A percentile compares a stretch with the other conserved stretches of the same genome.
phyloP scores from a whole-genome alignment of 1,140 invertebrate species.

The Potamilus streckersoni region DNA sequence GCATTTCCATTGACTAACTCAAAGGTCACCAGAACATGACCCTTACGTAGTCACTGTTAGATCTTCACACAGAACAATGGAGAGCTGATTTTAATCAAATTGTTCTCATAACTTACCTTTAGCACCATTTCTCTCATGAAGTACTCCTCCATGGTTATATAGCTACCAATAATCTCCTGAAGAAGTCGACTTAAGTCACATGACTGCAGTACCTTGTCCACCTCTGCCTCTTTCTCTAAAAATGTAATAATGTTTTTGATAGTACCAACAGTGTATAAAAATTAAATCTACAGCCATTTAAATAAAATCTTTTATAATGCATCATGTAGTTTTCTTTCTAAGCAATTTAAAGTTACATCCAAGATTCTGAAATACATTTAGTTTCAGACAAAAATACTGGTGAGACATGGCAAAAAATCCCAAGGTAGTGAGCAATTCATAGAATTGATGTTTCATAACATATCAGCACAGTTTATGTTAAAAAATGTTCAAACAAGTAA shows the following conservation, averaged over 20 bases:
- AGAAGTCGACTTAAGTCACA: slow-evolving; percentile 85
- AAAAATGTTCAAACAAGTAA: no score
- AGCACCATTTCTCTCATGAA: slow-evolving; percentile 96
- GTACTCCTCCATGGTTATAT: slow-evolving; percentile 93
- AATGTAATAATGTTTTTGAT: slow-evolving; percentile 9
- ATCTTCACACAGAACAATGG: no score
- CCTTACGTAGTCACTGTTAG: no score
- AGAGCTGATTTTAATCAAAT: not conserved
- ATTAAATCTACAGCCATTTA: no score
- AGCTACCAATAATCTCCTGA: slow-evolving; percentile 91
- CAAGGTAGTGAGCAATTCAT: no score
- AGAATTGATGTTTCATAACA: no score
- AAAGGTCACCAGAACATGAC: no score
- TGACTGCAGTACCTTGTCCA: slow-evolving; percentile 80
- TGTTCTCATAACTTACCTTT: slow-evolving; percentile 72
- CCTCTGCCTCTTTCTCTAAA: slow-evolving; percentile 71
- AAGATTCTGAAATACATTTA: not conserved
- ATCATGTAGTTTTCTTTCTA: no score
- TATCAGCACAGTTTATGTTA: no score
- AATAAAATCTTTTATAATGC: no score
- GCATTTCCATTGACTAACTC: no score
- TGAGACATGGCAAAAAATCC: not conserved
- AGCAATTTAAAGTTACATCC: not conserved
- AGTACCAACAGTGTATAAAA: no score
- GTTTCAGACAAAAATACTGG: not conserved